phyloP scores from a whole-genome alignment of 2,797 vertebrate species.

The Myotis findleyi region DNA sequence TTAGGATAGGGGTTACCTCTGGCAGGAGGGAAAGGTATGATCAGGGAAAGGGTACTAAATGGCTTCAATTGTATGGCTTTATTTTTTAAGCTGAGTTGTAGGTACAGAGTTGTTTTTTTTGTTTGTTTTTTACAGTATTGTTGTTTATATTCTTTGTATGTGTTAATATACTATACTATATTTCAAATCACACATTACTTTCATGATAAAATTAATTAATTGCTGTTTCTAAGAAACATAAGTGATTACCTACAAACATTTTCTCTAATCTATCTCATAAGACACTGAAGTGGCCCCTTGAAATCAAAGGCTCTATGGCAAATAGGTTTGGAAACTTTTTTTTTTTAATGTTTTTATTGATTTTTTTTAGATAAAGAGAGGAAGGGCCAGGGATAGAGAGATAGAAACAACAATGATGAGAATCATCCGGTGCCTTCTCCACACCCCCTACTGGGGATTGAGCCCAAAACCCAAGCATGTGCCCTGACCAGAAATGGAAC shows the following conservation, averaged over 20 bases:
- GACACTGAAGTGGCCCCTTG: not conserved
- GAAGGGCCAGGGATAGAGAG: no score
- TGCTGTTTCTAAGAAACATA: not conserved
- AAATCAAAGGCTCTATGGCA: not conserved
- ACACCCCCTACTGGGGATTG: no score
- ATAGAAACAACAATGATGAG: no score
- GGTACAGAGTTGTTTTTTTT: not conserved
- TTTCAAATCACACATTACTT: conserved; percentile 8
- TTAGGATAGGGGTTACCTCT: not conserved
- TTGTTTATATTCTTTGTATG: not conserved
- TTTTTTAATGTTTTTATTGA: no score
- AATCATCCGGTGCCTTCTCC: no score
- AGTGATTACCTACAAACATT: not conserved
- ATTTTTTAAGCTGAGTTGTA: not conserved
- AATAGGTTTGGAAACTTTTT: conserved; percentile 20
- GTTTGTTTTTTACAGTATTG: not conserved
- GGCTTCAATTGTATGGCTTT: not conserved
- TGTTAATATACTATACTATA: not conserved
- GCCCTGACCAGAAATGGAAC: no score
- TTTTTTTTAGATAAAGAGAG: no score
- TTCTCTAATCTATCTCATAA: not conserved
- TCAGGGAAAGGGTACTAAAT: not conserved
- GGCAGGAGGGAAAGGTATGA: not conserved
- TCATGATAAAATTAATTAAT: not conserved
- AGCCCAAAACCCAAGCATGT: no score